Evolutionary conservation across 2,113 vertebrate species (phyloP), one percentile per base, ranked within the genome.

Genomic region (Probosciger aterrimus): DNA sequence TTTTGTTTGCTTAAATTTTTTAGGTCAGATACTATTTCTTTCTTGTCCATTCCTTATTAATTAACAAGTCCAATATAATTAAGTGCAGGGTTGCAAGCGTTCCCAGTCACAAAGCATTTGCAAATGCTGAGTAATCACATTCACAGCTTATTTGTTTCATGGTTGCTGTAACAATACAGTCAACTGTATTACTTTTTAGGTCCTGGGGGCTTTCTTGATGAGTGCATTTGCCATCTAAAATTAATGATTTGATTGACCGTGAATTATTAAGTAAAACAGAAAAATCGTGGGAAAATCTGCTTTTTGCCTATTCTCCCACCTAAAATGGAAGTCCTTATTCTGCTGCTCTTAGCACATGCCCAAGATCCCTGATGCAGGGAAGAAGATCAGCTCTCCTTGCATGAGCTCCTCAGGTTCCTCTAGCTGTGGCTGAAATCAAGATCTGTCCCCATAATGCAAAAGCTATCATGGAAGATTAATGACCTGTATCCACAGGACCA

Each of bases 71-170:
- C 50, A 64, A 8, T 63, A 10, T 31, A 84, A 86, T 83, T 84
- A 81, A 86, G 44, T 68, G 47, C 39, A 91, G 83, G 52, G n/a
- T 31, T 86, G 53, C 57, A 86, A 75, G 16, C 3, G 57, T 78
- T 81, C 78, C 3, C 17, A 64, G 52, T 60, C 65, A 68, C 64
- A 82, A 82, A 95, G 24, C 24, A n/a, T 44, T 83, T 88, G 68
- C 57, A 82, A 90, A 82, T 90, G 81, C 77, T 84, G 77, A 94
- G 39, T 39, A 43, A 86, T 93, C 69, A 47, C 46, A 93, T 86
- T 92, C 60, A 68, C 39, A 86, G 55, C 2, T 39, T 86, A 71
- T 96, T 93, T 88, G 41, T 83, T 90, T 92, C 68, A 59, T 71
- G 50, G 55, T 92, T 94, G 37, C 80, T 93, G 68, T 93, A 95